Evolutionary conservation across 2,113 vertebrate species (phyloP).

Genomic region (Ondatra zibethicus): DNA sequence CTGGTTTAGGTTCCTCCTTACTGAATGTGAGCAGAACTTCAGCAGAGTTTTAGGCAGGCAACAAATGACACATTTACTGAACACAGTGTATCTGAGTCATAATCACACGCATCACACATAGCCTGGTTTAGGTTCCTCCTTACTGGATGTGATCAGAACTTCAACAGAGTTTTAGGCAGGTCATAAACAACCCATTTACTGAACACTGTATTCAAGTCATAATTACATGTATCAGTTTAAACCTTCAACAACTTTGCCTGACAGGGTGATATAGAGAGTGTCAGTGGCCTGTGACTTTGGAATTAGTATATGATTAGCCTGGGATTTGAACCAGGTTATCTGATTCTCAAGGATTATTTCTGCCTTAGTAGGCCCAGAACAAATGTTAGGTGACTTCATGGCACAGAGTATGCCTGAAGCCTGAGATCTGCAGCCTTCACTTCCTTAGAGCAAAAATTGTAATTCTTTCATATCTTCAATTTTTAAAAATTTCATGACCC

Average conservation of each 20-base stretch:
- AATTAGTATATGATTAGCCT: background rate
- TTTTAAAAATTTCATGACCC: background rate
- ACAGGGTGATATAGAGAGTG: background rate
- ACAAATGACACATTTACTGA: constrained; percentile 9
- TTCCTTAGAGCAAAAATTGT: background rate
- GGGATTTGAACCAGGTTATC: background rate
- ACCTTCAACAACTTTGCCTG: background rate
- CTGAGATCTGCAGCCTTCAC: no score
- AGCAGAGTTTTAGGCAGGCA: background rate
- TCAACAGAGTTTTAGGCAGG: background rate
- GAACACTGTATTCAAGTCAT: background rate
- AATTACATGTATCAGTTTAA: background rate
- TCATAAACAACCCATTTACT: background rate
- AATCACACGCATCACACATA: background rate
- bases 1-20: background rate
- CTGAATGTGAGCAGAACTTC: background rate
- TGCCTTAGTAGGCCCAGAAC: background rate
- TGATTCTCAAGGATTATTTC: background rate
- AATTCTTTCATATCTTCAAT: background rate
- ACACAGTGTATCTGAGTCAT: background rate
- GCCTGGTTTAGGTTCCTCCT: background rate
- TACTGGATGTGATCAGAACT: background rate
- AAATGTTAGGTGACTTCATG: constrained; percentile 16
- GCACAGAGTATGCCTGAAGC: background rate
- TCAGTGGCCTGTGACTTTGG: background rate